Evolutionary conservation across 2,113 vertebrate species (phyloP), one percentile per base, ranked within the genome.

Genomic region (Eptesicus fuscus): DNA sequence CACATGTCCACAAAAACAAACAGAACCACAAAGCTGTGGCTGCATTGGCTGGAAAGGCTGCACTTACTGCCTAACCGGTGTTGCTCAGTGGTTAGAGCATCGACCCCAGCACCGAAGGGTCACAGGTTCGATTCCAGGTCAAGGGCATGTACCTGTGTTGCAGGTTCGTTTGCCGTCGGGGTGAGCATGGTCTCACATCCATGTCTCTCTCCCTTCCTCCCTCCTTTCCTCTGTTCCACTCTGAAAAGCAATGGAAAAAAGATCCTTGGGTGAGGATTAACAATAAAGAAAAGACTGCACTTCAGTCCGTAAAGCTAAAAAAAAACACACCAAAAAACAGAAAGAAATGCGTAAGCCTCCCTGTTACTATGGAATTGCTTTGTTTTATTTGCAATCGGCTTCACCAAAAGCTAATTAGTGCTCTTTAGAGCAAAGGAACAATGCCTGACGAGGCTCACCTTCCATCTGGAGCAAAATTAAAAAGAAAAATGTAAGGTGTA

Each of bases 321-420:
- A 61, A 85, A 59, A 79, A n/a, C 1, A 17, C 18, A 5, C 17
- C 11, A 4, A 4, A 51, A 35, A 71, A 49, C 28, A 51, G 71
- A 92, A 20, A 76, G 23, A 91, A 65, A 90, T 69, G 77, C 82
- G 70, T 56, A 89, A 87, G 89, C 42, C 77, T 92, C 88, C 30
- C 35, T 56, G 20, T 97, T 96, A 95, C 84, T 90, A 95, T 63
- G 67, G 93, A 96, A 97, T 96, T 97, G 44, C 70, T 97, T 96
- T 96, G 37, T 97, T 98, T 98, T 98, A 88, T 95, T 96, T 93
- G 73, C 56, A 94, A 56, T 94, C 61, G 51, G 51, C 5, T 95
- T 98, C 83, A 97, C 59, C 85, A 70, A 97, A 98, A 98, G 40
- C 86, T 97, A 97, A 98, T 98, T 97, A 97, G 92, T 73, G 92